These are phyloP conservation scores for Euproctis similis DNA, from an alignment of 2,888 invertebrate genomes.

Conservation along the genomic window DNA sequence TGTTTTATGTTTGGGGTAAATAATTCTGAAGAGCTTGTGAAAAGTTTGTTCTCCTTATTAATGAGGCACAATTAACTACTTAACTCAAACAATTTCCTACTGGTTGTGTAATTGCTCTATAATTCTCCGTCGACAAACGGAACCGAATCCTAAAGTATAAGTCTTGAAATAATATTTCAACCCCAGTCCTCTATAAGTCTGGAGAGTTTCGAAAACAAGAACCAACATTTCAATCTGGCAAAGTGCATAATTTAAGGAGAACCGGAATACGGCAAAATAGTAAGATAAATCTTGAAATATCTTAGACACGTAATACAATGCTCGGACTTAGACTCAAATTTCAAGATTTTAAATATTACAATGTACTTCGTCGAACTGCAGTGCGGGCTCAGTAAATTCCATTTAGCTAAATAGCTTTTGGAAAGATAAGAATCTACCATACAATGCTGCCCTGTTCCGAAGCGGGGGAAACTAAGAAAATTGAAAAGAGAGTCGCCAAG, in stretches of 20 bases:
- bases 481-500: constrained; percentile 73
- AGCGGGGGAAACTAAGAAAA: constrained; percentile 71
- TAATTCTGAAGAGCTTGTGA: constrained; percentile 69
- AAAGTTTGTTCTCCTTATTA: constrained; percentile 70
- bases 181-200: constrained; percentile 17
- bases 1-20: constrained; percentile 71
- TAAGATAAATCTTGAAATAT: constrained; percentile 48
- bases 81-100: constrained; percentile 54
- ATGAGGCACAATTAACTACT: constrained; percentile 65
- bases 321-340: constrained; percentile 64
- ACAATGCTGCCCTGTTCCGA: constrained; percentile 68
- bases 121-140: constrained; percentile 32
- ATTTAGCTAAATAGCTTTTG: constrained; percentile 76
- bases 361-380: constrained; percentile 73
- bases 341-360: constrained; percentile 74
- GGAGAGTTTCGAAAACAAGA: constrained; percentile 21
- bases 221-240: constrained; percentile 45
- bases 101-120: constrained; percentile 48
- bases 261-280: constrained; percentile 29
- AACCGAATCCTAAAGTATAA: constrained; percentile 26
- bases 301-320: constrained; percentile 63
- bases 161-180: constrained; percentile 16
- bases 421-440: constrained; percentile 74
- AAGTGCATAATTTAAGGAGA: constrained; percentile 55
- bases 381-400: constrained; percentile 75